phyloP scores from a whole-genome alignment of 2,113 vertebrate species.

The Eira barbara region DNA sequence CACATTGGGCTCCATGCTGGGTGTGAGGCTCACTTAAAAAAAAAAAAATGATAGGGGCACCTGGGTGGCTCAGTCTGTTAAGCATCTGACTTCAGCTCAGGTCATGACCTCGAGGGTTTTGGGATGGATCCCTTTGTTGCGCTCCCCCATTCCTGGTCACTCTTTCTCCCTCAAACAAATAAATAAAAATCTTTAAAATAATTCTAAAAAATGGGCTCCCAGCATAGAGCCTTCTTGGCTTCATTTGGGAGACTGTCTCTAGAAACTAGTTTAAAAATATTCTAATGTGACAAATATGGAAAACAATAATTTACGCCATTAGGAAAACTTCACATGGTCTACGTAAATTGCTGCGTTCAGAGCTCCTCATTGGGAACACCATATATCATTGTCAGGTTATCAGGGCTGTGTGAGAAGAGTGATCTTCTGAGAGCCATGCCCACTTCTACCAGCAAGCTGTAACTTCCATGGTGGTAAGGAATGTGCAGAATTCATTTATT shows the following conservation, averaged over 20 bases:
- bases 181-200: background rate
- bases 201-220: background rate
- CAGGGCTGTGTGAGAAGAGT: background rate
- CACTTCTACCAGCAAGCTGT: background rate
- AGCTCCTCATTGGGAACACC: background rate
- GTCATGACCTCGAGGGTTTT: background rate
- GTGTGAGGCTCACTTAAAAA: background rate
- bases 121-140: background rate
- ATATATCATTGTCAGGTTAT: background rate
- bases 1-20: background rate
- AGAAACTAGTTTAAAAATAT: background rate
- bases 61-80: background rate
- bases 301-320: background rate
- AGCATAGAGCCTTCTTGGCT: background rate
- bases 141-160: background rate
- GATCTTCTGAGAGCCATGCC: too few species aligned
- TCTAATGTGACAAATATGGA: background rate
- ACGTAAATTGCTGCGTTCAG: rapidly evolving
- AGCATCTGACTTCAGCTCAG: background rate
- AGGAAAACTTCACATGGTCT: background rate
- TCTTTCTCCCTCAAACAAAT: background rate
- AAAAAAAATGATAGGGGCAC: background rate
- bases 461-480: rapidly evolving
- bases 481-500: background rate
- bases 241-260: background rate